Conservation (phyloP, 2,888 invertebrate genomes). For the Dyspetes luteomarginatus region DNA sequence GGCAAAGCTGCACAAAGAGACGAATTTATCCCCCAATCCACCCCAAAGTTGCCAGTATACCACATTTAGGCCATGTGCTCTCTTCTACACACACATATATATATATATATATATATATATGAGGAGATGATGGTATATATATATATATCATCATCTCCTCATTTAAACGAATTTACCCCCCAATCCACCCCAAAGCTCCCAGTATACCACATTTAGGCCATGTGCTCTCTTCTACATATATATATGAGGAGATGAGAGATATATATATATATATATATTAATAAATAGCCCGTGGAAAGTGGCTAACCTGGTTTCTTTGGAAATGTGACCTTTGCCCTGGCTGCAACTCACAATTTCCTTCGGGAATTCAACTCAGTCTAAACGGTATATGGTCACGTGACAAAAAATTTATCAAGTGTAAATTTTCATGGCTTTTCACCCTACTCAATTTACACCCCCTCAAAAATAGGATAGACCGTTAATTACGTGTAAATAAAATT, state of each 20-base stretch:
- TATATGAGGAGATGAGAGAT: too few species aligned
- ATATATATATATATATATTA: conserved; percentile 17
- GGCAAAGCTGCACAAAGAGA: conserved; percentile 47
- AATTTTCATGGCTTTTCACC: too few species aligned
- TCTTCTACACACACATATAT: neutral
- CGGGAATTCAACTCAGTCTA: neutral
- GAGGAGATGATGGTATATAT: too few species aligned
- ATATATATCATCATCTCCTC: too few species aligned
- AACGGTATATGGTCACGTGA: neutral
- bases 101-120: too few species aligned
- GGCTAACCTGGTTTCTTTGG: conserved; percentile 29
- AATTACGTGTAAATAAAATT: too few species aligned
- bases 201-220: conserved; percentile 57
- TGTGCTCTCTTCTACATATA: conserved; percentile 43
- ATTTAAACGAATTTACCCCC: too few species aligned
- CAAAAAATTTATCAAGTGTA: neutral
- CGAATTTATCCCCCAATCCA: neutral
- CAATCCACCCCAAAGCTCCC: neutral
- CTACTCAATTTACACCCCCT: too few species aligned
- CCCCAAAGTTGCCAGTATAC: neutral
- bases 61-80: conserved; percentile 62
- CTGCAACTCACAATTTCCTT: neutral
- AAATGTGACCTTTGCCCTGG: conserved; percentile 25
- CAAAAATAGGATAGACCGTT: too few species aligned
- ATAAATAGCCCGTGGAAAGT: conserved; percentile 23